A percentile compares a stretch with the other conserved stretches of the same genome.
phyloP scores from a whole-genome alignment of 2,888 invertebrate species.

The Diaprepes abbreviatus region DNA sequence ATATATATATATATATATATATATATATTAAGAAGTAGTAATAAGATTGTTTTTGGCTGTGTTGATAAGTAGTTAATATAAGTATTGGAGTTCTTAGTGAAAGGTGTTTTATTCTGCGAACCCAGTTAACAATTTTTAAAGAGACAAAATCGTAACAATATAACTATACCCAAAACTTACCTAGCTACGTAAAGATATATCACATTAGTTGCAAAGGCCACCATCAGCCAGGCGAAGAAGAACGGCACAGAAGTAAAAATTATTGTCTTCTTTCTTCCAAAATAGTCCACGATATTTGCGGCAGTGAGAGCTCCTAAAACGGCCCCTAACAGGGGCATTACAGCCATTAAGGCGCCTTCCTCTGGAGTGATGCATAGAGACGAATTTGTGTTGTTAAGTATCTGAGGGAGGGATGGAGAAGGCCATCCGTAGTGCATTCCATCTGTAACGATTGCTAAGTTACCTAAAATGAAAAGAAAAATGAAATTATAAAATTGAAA shows the following conservation, averaged over 20 bases:
- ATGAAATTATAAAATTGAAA: too few species aligned
- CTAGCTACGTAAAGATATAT: slow-evolving; percentile 70
- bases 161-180: slow-evolving; percentile 24
- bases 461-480: slow-evolving; percentile 56
- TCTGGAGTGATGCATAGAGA: slow-evolving; percentile 65
- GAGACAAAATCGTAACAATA: too few species aligned
- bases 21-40: too few species aligned
- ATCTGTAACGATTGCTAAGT: slow-evolving; percentile 61
- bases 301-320: slow-evolving; percentile 74
- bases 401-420: slow-evolving; percentile 72
- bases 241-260: slow-evolving; percentile 74
- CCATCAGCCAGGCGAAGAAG: slow-evolving; percentile 75
- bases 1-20: too few species aligned
- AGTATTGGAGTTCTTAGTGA: too few species aligned
- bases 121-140: too few species aligned
- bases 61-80: too few species aligned
- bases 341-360: slow-evolving; percentile 75
- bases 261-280: slow-evolving; percentile 79
- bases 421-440: slow-evolving; percentile 72
- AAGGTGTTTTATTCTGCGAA: too few species aligned
- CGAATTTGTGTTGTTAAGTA: slow-evolving; percentile 63
- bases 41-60: too few species aligned
- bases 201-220: slow-evolving; percentile 73
- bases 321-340: slow-evolving; percentile 76
- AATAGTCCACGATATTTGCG: slow-evolving; percentile 74